Percentiles rank a stretch among this genome's conserved stretches.
Conservation (phyloP, 2,797 vertebrate genomes). For the Poecile montanus region DNA sequence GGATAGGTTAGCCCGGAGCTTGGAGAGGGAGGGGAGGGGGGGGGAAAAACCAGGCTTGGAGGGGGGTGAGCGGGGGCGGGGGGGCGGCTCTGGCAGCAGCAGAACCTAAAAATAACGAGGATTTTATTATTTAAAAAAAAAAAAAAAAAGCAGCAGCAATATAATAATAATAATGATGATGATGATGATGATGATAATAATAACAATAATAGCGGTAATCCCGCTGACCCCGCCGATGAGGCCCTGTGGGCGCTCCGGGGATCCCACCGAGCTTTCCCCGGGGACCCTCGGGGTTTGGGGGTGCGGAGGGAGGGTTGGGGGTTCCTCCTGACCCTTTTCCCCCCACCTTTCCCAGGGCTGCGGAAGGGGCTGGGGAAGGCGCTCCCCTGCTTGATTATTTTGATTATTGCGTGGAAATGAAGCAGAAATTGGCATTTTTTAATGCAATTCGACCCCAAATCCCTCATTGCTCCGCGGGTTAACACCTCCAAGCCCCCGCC, state of each 20-base stretch:
- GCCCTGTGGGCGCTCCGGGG: not conserved
- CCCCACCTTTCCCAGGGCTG: not conserved
- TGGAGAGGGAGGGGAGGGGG: not conserved
- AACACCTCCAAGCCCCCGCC: not conserved
- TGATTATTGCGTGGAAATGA: not conserved
- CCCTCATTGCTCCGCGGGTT: accelerated
- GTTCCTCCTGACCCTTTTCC: no score
- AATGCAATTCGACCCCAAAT: not conserved
- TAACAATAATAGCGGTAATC: not conserved
- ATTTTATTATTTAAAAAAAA: no score
- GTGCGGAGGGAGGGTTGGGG: not conserved
- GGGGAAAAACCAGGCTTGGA: not conserved
- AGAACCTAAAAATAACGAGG: no score
- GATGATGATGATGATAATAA: not conserved
- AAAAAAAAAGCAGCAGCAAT: no score
- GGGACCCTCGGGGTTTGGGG: not conserved
- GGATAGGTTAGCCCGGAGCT: not conserved
- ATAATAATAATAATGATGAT: no score
- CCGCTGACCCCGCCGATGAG: not conserved
- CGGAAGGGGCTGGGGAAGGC: not conserved
- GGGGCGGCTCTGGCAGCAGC: not conserved
- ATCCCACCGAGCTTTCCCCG: not conserved
- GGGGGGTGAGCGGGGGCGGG: not conserved
- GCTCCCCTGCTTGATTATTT: no score
- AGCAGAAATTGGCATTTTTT: not conserved